Evolutionary conservation across 2,888 invertebrate species (phyloP), one percentile per base, ranked within the genome.

Genomic region (Hofmannophila pseudospretella): DNA sequence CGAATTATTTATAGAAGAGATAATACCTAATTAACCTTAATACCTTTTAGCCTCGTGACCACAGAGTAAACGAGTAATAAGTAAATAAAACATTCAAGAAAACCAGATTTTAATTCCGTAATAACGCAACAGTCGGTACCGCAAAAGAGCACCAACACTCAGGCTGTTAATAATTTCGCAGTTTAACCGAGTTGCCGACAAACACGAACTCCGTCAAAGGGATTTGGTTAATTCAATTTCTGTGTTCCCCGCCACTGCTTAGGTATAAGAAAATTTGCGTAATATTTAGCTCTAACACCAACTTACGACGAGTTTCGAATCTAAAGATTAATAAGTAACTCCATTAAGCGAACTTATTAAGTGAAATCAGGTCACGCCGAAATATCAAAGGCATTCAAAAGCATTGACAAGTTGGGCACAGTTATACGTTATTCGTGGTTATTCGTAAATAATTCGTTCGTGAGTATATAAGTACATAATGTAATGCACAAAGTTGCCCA

Each of bases 161-260:
- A 42, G 55, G 58, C 55, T 51, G 56, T 57, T 71, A 70, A 72
- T 71, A 73, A 75, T 67, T 74, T 66, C 58, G 44, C 66, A 65
- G 63, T 64, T 64, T 58, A 70, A 58, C 66, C 56, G 44, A 67
- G 68, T 65, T 67, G 63, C 62, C 49, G 45, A 57, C 67, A 72
- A 75, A 75, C 70, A 71, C 57, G 52, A 76, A 77, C 62, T 76
- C 71, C 63, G 65, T 74, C 73, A 74, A 74, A 74, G 69, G 69
- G 73, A 71, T 69, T 70, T 66, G 60, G 67, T 66, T 76, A 75
- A 76, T 76, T 76, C 67, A 73, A 73, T 76, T 74, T 70, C 65
- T 58, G 64, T 72, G 73, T 74, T 73, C 70, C 61, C 59, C 64
- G 58, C 67, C 67, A 67, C 51, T 65, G 59, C 61, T 64, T 58